A percentile compares a stretch with the other conserved stretches of the same genome.
Conservation (phyloP, 2,113 vertebrate species). For the Craseonycteris thonglongyai region DNA sequence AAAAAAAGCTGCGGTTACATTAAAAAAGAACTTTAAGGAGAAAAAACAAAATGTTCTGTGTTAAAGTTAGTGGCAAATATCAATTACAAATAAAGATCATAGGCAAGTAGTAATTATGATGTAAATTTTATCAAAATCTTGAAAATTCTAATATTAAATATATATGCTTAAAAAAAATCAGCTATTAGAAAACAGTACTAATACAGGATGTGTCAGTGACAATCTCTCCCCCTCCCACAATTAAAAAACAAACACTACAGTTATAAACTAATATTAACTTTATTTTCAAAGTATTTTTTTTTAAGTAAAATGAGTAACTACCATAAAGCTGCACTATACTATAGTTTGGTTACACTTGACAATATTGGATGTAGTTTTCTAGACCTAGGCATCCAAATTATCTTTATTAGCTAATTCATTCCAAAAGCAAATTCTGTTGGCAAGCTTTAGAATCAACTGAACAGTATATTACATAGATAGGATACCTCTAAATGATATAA, state of each 20-base stretch:
- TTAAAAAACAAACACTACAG: slow-evolving; percentile 13
- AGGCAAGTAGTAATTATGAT: slow-evolving; percentile 61
- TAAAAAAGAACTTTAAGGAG: slow-evolving; percentile 76
- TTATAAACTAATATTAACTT: slow-evolving; percentile 71
- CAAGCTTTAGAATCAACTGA: slow-evolving; percentile 80
- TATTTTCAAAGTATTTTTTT: slow-evolving; percentile 52
- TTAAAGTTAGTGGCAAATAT: slow-evolving; percentile 67
- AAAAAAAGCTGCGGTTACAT: slow-evolving; percentile 87
- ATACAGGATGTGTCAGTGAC: slow-evolving; percentile 71
- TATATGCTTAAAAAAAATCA: slow-evolving; percentile 61
- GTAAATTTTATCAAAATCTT: slow-evolving; percentile 63
- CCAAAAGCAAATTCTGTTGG: slow-evolving; percentile 75
- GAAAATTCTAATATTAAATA: slow-evolving; percentile 63
- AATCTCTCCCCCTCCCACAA: slow-evolving; percentile 59
- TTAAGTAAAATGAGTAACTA: slow-evolving; percentile 66
- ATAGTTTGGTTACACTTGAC: slow-evolving; percentile 75
- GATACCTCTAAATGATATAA: slow-evolving; percentile 88
- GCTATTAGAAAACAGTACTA: slow-evolving; percentile 62
- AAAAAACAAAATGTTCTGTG: slow-evolving; percentile 72
- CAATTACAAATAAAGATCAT: slow-evolving; percentile 54
- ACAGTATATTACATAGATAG: slow-evolving; percentile 84
- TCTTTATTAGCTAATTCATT: slow-evolving; percentile 73
- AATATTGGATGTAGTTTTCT: slow-evolving; percentile 70
- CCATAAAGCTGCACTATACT: slow-evolving; percentile 89
- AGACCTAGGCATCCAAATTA: slow-evolving; percentile 73